Evolutionary conservation across 2,797 vertebrate species (phyloP), one percentile per base, ranked within the genome.

Genomic region (Peromyscus nudipes): DNA sequence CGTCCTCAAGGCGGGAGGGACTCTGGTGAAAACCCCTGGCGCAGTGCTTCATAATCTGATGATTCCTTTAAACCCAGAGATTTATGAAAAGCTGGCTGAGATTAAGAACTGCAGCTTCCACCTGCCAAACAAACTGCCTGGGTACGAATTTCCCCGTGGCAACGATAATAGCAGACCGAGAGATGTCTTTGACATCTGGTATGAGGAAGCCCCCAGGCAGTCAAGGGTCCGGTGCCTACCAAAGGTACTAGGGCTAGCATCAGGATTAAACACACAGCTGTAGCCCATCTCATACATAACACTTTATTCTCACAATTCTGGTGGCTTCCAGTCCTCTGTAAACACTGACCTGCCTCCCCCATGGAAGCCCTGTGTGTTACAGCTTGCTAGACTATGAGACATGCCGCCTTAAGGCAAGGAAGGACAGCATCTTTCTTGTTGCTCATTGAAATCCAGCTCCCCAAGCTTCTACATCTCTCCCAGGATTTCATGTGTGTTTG

Each of bases 41-140:
- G 0, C 14, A 4, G 1, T 6, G 83, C 76, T 92, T 60, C 69
- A n/a, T 65, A 40, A 82, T 65, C 43, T 37, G 40, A 92, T 43
- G 65, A 79, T 34, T 76, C 88, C 31, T 37, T 65, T 57, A 89
- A 93, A 13, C 75, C 3, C 23, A 60, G 67, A 93, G 77, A 83
- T 55, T 85, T 93, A 73, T 40, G 73, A 69, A 92, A 92, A 96
- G 86, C 77, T 82, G 14, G 1, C 23, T 14, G 79, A 83, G 67
- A 91, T 85, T 49, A 89, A 95, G 43, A 73, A 77, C 14, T 37
- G 8, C 49, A 46, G 79, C 25, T 90, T 94, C 37, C 46, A 64
- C 46, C 76, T 81, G 46, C 60, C 69, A 29, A 71, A 43, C 69
- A 29, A 71, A 43, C 0, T 31, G 55, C 60, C 71, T 43, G 11